These are phyloP conservation scores for Heliconius eleuchia DNA, from an alignment of 1,140 invertebrate genomes.

Conservation along the genomic window DNA sequence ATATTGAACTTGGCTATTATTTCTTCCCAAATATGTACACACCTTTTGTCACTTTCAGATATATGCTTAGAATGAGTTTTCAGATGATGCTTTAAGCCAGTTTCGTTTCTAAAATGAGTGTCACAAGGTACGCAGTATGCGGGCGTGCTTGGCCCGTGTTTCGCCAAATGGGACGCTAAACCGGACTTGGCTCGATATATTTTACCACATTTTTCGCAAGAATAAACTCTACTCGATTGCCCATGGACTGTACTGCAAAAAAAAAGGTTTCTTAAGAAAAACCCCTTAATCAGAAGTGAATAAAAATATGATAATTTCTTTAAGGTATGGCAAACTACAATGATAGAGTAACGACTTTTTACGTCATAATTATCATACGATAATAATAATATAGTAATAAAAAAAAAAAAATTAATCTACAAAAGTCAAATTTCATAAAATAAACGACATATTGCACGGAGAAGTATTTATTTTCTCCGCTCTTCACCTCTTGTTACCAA, in stretches of 20 bases:
- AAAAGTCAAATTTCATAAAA: no score
- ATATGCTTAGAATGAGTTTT: conserved; percentile 50
- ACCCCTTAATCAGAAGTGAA: background rate
- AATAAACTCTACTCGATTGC: conserved; percentile 45
- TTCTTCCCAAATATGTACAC: background rate
- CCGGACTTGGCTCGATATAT: conserved; percentile 51
- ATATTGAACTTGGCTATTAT: no score
- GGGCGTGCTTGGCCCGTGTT: conserved; percentile 31
- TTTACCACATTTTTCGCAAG: conserved; percentile 51
- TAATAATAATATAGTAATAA: no score
- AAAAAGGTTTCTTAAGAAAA: background rate
- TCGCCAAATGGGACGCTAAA: conserved; percentile 42
- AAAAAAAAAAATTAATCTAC: no score
- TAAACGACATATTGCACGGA: no score
- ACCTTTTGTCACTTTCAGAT: conserved; percentile 47
- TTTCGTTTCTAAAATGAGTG: conserved; percentile 45
- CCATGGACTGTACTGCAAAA: conserved; percentile 55
- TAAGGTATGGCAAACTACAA: no score
- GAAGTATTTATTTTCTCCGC: no score
- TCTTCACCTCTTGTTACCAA: no score
- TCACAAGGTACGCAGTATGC: conserved; percentile 54
- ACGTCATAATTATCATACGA: no score
- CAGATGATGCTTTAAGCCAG: conserved; percentile 51
- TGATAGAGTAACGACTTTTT: no score
- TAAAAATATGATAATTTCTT: no score